These are phyloP conservation scores for Meandrina meandrites DNA, from an alignment of 92 coral and sea anemone genomes.

Conservation along the genomic window DNA sequence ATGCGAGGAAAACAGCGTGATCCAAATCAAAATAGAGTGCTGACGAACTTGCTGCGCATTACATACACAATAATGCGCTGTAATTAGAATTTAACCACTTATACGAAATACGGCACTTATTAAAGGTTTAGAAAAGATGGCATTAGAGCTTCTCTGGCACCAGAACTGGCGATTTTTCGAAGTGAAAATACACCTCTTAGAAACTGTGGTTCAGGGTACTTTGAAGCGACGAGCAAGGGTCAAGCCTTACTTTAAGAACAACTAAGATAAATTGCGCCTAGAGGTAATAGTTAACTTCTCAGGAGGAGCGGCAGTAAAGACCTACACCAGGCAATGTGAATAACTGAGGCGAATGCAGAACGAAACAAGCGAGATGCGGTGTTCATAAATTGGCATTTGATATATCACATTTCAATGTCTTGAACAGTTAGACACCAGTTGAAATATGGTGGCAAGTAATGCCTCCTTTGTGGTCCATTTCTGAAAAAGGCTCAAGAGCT, in stretches of 20 bases:
- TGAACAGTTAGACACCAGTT: not conserved
- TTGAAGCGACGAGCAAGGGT: no score
- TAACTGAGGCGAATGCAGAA: no score
- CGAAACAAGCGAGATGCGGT: not conserved
- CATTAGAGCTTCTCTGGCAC: no score
- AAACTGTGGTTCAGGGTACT: not conserved
- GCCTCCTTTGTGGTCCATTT: not conserved
- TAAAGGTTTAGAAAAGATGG: no score
- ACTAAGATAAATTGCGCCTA: not conserved
- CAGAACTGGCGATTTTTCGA: no score
- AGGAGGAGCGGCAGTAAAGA: not conserved
- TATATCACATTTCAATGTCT: not conserved
- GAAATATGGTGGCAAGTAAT: not conserved
- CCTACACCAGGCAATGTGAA: not conserved
- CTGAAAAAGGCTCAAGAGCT: not conserved
- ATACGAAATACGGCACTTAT: no score
- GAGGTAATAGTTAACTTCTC: not conserved
- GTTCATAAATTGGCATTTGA: not conserved
- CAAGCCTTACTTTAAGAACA: not conserved
- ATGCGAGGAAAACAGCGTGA: not conserved
- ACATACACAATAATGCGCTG: not conserved
- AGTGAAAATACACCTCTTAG: no score
- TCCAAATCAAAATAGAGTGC: not conserved
- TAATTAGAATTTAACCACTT: no score
- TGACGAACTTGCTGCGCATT: not conserved